phyloP scores from a whole-genome alignment of 2,797 vertebrate genomes.

The Parauchenoglanis ngamensis region DNA sequence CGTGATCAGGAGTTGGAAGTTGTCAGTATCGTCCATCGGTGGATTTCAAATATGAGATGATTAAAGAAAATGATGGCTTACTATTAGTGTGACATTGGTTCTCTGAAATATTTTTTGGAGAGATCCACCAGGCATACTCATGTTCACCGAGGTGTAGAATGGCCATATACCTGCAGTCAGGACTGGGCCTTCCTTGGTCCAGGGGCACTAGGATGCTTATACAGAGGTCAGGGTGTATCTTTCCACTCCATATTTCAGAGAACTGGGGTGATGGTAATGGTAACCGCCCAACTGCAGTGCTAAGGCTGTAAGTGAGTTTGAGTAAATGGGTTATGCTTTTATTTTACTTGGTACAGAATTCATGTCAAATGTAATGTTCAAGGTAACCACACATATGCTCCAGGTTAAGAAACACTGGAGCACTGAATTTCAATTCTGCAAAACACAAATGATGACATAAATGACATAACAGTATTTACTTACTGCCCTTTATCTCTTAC shows the following conservation, averaged over 20 bases:
- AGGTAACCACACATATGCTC: too few species aligned
- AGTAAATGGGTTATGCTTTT: not conserved
- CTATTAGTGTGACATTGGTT: not conserved
- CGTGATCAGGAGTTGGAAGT: not conserved
- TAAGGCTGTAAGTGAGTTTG: not conserved
- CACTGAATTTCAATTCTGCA: not conserved
- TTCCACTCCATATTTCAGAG: not conserved
- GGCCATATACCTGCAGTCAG: not conserved
- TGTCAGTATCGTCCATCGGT: not conserved
- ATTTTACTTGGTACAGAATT: not conserved
- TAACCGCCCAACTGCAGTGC: too few species aligned
- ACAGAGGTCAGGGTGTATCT: not conserved
- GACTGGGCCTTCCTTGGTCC: not conserved
- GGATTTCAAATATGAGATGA: not conserved
- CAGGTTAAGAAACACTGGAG: not conserved
- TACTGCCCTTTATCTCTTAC: not conserved
- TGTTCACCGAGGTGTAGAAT: not conserved
- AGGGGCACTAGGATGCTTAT: not conserved
- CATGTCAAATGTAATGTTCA: not conserved
- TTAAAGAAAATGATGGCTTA: not conserved
- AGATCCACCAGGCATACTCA: not conserved
- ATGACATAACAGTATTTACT: not conserved
- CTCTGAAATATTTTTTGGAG: not conserved
- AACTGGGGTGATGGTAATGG: not conserved
- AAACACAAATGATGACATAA: not conserved